These are phyloP conservation scores for Drosophila niveifrons DNA, from an alignment of 2,888 invertebrate species.

Conservation along the genomic window DNA sequence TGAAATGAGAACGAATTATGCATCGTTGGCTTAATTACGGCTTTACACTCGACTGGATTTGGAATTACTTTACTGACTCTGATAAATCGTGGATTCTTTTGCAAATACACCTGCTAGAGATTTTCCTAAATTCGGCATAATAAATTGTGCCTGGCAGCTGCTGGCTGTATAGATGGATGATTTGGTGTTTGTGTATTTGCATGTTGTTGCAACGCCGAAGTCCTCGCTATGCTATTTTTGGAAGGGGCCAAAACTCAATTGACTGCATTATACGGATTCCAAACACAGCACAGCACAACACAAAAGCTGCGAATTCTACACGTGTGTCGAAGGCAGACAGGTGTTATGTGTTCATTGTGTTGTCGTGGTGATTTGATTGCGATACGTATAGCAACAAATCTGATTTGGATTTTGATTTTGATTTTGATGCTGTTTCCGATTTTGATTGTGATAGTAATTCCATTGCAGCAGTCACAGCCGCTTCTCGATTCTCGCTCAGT, in stretches of 20 bases:
- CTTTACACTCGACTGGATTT: slow-evolving; percentile 53
- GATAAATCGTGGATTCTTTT: slow-evolving; percentile 13
- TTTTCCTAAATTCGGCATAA: slow-evolving; percentile 43
- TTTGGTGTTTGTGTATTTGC: slow-evolving; percentile 37
- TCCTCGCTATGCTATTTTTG: slow-evolving; percentile 13
- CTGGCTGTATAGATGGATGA: slow-evolving; percentile 8
- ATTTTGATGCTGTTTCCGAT: slow-evolving; percentile 26
- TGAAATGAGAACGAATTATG: slow-evolving; percentile 38
- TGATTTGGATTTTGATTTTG: slow-evolving; percentile 20
- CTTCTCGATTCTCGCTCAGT: neutral
- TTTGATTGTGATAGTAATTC: slow-evolving; percentile 51
- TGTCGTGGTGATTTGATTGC: slow-evolving; percentile 51
- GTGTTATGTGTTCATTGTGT: slow-evolving; percentile 42
- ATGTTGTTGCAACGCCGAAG: slow-evolving; percentile 28
- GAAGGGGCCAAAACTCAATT: slow-evolving; percentile 64
- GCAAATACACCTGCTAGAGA: slow-evolving; percentile 18
- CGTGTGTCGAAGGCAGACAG: slow-evolving; percentile 29
- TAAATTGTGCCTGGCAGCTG: slow-evolving; percentile 40
- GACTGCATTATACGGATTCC: slow-evolving; percentile 64
- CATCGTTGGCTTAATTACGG: slow-evolving; percentile 51
- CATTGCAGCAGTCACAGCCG: slow-evolving; percentile 23
- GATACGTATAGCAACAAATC: slow-evolving; percentile 44
- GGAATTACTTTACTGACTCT: slow-evolving; percentile 39
- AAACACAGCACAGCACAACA: slow-evolving; percentile 6
- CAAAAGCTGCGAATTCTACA: slow-evolving; percentile 11